Conservation (phyloP, 2,113 vertebrate genomes). For the Osmerus mordax region DNA sequence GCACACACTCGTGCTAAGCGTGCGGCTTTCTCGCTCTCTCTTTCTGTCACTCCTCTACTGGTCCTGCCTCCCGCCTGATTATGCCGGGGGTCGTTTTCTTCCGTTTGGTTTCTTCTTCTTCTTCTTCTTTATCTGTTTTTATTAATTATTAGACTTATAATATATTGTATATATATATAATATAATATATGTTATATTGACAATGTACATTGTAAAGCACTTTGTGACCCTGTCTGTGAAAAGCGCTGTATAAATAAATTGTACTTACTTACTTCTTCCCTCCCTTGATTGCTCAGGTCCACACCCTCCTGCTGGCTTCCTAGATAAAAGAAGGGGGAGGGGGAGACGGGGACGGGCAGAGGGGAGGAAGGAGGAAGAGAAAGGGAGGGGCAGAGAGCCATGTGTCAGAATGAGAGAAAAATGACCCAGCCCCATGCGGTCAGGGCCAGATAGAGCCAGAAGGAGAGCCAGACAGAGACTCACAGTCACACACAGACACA, state of each 20-base stretch:
- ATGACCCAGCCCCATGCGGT: constrained; percentile 59
- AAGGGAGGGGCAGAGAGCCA: constrained; percentile 47
- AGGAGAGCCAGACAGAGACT: constrained; percentile 11
- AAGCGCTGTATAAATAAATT: no score
- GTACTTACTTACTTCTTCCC: no score
- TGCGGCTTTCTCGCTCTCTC: constrained; percentile 25
- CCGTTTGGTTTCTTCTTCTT: no score
- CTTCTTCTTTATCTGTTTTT: no score
- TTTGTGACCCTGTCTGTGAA: no score
- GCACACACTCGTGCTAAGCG: constrained; percentile 30
- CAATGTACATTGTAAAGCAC: no score
- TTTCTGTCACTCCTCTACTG: constrained; percentile 6
- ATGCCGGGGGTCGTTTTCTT: no score
- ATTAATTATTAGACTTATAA: no score
- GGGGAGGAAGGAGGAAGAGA: neutral
- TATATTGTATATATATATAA: no score
- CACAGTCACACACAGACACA: neutral
- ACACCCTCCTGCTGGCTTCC: constrained; percentile 64
- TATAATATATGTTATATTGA: no score
- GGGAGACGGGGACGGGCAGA: neutral
- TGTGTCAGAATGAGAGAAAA: constrained; percentile 65
- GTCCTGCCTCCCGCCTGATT: no score
- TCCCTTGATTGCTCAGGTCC: constrained; percentile 41
- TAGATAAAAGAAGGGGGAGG: constrained; percentile 31
- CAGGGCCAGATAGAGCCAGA: constrained; percentile 38